A percentile compares a stretch with the other conserved stretches of the same genome.
Conservation (phyloP, 2,113 vertebrate species). For the Bufo gargarizans region DNA sequence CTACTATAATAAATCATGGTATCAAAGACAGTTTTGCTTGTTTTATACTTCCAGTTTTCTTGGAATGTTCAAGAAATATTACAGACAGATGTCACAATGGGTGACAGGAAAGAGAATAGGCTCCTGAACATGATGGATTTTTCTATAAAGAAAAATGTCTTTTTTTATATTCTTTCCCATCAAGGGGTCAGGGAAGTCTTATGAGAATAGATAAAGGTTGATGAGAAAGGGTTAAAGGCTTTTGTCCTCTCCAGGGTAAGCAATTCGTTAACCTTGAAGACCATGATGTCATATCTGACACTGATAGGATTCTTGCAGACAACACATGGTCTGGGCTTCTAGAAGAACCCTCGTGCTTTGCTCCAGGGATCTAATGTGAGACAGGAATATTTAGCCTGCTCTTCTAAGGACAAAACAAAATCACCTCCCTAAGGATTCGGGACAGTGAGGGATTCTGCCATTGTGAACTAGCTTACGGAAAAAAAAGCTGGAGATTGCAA, state of each 20-base stretch:
- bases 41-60: background rate
- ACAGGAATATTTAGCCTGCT: constrained; percentile 32
- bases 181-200: background rate
- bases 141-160: background rate
- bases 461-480: background rate
- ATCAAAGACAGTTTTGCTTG: background rate
- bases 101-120: too few species aligned
- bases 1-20: background rate
- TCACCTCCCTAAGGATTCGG: constrained; percentile 4
- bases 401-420: constrained; percentile 24
- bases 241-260: background rate
- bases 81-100: background rate
- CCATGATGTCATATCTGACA: constrained; percentile 48
- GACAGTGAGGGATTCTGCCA: background rate
- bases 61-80: background rate
- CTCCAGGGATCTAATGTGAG: constrained; percentile 30
- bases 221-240: constrained; percentile 24
- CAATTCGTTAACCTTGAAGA: constrained; percentile 38
- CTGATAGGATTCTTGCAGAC: constrained; percentile 41
- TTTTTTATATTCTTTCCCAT: background rate
- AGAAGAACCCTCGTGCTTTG: constrained; percentile 14
- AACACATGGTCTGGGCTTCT: constrained; percentile 14
- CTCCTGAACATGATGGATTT: background rate
- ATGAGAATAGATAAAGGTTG: background rate
- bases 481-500: background rate